Conservation (phyloP, 53 echinoderm and acorn worm species). For the Actinopyga echinites region DNA sequence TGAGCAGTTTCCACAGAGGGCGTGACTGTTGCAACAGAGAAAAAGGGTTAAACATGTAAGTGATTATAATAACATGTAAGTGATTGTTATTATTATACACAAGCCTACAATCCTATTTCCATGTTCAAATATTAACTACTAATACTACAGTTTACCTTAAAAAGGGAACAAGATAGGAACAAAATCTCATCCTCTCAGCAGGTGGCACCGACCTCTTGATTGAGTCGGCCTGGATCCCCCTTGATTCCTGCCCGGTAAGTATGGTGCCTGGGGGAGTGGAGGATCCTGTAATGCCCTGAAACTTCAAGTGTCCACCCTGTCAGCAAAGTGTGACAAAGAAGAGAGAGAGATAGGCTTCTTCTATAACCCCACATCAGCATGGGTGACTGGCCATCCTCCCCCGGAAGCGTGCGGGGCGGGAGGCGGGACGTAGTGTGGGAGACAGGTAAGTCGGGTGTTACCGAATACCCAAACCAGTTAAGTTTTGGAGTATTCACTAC, state of each 20-base stretch:
- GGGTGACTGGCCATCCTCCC: too few relatives aligned
- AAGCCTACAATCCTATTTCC: background rate
- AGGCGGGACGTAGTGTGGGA: too few relatives aligned
- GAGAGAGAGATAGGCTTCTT: background rate
- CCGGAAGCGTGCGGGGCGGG: background rate
- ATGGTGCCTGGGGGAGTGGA: background rate
- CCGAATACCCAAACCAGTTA: too few relatives aligned
- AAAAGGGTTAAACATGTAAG: background rate
- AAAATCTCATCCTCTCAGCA: background rate
- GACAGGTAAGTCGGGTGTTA: too few relatives aligned
- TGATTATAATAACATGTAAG: too few relatives aligned
- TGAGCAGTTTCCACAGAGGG: background rate
- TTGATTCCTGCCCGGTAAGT: background rate
- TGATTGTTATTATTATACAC: too few relatives aligned
- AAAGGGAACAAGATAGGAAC: background rate
- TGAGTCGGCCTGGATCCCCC: background rate
- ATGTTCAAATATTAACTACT: conserved; percentile 1
- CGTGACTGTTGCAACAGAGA: background rate
- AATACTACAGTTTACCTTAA: background rate
- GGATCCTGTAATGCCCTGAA: background rate
- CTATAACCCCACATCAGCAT: background rate
- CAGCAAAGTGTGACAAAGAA: background rate
- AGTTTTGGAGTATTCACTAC: background rate
- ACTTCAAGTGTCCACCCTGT: background rate
- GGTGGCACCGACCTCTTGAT: background rate